Percentiles rank a stretch among this genome's conserved stretches.
phyloP scores from a whole-genome alignment of 2,113 vertebrate species.

The Cyprinodon tularosa region DNA sequence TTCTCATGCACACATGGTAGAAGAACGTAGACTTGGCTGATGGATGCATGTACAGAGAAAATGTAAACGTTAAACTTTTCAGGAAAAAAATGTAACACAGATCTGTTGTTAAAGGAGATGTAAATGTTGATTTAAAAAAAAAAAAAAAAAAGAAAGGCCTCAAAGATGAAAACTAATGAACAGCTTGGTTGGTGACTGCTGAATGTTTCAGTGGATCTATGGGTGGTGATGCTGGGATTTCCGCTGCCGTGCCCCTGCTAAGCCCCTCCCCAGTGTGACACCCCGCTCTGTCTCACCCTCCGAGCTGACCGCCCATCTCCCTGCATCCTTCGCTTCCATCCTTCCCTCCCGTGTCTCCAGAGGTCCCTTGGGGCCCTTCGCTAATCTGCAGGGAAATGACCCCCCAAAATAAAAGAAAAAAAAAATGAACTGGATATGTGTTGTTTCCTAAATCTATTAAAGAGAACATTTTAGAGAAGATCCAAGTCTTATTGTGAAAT shows the following conservation, averaged over 20 bases:
- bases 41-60: conserved; percentile 50
- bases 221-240: conserved; percentile 70
- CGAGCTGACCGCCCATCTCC: conserved; percentile 23
- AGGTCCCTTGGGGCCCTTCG: conserved; percentile 28
- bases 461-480: conserved; percentile 47
- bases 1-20: conserved; percentile 1
- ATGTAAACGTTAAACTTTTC: neutral
- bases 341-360: conserved; percentile 28
- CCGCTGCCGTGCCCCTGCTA: conserved; percentile 65
- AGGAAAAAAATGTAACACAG: conserved; percentile 2
- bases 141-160: neutral
- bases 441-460: conserved; percentile 56
- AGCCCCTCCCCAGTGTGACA: conserved; percentile 52
- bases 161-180: neutral
- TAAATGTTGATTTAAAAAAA: conserved; percentile 18
- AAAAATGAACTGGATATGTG: conserved; percentile 44
- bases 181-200: conserved; percentile 53
- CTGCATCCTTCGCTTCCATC: conserved; percentile 27
- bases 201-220: conserved; percentile 53
- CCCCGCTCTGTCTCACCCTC: conserved; percentile 68
- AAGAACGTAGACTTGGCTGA: conserved; percentile 18
- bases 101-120: neutral
- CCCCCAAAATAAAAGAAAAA: conserved; percentile 6
- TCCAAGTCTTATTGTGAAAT: conserved; percentile 57
- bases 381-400: conserved; percentile 4